Conservation (phyloP, 1,140 invertebrate species). For the Ectropis grisescens region DNA sequence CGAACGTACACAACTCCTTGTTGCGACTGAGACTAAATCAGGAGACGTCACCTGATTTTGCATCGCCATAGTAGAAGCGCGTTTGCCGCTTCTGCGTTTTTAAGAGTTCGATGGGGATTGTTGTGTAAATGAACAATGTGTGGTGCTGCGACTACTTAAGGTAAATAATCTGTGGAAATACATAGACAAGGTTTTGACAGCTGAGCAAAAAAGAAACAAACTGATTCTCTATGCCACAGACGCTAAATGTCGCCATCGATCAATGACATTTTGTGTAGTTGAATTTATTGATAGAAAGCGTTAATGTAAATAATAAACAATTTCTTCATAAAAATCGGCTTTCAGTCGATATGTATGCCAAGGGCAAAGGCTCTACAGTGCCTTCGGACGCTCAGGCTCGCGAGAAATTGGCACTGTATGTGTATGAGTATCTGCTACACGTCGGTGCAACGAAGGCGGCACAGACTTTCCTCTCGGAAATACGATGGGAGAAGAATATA, state of each 20-base stretch:
- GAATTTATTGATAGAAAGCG: slow-evolving; percentile 70
- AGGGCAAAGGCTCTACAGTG: slow-evolving; percentile 70
- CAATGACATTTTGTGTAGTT: slow-evolving; percentile 70
- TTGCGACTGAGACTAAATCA: too few species aligned
- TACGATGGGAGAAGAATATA: slow-evolving; percentile 97
- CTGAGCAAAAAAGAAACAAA: slow-evolving; percentile 33
- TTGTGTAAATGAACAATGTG: background rate
- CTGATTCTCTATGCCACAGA: slow-evolving; percentile 64
- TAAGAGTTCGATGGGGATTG: too few species aligned
- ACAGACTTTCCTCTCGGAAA: slow-evolving; percentile 97
- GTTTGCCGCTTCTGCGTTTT: too few species aligned
- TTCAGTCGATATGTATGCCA: slow-evolving; percentile 71
- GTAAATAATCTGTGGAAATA: slow-evolving; percentile 18
- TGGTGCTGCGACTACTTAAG: background rate
- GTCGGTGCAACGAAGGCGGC: slow-evolving; percentile 98
- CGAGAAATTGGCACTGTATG: slow-evolving; percentile 91
- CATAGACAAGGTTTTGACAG: slow-evolving; percentile 51
- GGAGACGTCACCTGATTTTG: too few species aligned
- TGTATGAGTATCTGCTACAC: slow-evolving; percentile 99
- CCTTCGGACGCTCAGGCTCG: slow-evolving; percentile 78
- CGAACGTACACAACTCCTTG: too few species aligned
- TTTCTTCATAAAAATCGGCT: slow-evolving; percentile 64
- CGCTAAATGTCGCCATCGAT: slow-evolving; percentile 71
- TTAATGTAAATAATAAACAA: slow-evolving; percentile 71
- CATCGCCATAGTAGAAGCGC: too few species aligned